Evolutionary conservation across 2,113 vertebrate genomes (phyloP).

Genomic region (Clupea harengus): DNA sequence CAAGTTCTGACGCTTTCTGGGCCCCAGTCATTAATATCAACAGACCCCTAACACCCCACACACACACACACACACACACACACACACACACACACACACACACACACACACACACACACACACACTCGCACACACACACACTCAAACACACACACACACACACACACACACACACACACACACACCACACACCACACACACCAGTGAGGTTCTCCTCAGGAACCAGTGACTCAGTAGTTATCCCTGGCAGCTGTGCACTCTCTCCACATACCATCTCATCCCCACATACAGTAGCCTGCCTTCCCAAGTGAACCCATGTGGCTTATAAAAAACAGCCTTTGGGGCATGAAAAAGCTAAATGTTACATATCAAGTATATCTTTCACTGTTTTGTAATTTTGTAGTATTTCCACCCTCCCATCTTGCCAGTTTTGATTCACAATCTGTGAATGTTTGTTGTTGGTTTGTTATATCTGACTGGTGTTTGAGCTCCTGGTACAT

Average conservation of each 20-base stretch:
- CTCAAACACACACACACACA: background rate
- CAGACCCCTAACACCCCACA: background rate
- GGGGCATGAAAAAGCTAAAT: background rate
- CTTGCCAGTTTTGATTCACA: background rate
- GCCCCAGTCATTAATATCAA: conserved; percentile 11
- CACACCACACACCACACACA: no score
- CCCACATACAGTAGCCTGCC: background rate
- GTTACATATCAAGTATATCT: background rate
- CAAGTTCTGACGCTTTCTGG: conserved; percentile 41
- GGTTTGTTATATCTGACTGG: no score
- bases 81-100: conserved; percentile 10
- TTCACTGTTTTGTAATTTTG: background rate
- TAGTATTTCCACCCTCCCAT: background rate
- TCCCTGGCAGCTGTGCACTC: background rate
- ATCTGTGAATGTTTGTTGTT: background rate
- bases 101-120: conserved; percentile 9
- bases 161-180: no score
- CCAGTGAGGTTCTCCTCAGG: no score
- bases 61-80: background rate
- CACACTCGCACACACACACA: background rate
- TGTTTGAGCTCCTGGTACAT: no score
- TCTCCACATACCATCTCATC: background rate
- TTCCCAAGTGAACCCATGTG: background rate
- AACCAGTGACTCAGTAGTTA: background rate
- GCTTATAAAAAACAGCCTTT: background rate